Percentiles rank a stretch among this genome's conserved stretches.
Conservation (phyloP, 2,113 vertebrate species). For the Gymnorhina tibicen region DNA sequence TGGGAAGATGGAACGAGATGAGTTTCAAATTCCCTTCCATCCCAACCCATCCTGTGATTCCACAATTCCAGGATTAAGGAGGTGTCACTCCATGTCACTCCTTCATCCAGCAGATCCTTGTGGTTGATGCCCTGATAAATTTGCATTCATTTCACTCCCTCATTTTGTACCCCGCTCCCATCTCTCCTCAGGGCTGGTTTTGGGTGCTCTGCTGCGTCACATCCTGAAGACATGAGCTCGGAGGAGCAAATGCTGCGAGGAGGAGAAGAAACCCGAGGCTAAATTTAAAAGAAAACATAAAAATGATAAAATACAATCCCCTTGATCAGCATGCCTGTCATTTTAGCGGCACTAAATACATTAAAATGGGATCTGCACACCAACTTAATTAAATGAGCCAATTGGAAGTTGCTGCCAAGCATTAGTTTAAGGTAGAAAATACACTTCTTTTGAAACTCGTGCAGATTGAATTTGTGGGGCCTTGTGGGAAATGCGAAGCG, state of each 20-base stretch:
- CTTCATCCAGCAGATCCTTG: background rate
- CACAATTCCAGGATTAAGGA: background rate
- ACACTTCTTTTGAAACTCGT: conserved; percentile 58
- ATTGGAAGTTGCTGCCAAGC: conserved; percentile 50
- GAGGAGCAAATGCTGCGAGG: background rate
- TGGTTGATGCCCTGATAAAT: background rate
- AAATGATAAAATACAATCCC: conserved; percentile 5
- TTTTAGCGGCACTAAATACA: background rate
- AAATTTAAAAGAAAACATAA: background rate
- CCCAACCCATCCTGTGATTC: background rate
- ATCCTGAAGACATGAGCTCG: background rate
- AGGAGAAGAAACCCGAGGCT: background rate
- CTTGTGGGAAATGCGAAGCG: conserved; percentile 38
- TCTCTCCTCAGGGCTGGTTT: background rate
- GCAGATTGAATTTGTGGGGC: conserved; percentile 51
- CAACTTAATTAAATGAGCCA: conserved; percentile 56
- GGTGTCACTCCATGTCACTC: background rate
- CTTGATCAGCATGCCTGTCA: conserved; percentile 44
- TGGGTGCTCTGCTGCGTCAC: background rate
- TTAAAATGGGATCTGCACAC: conserved; percentile 32
- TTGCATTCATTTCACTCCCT: background rate
- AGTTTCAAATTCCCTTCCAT: background rate
- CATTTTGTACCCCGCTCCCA: background rate
- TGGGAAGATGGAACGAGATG: background rate
- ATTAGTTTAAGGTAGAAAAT: conserved; percentile 62